phyloP scores from a whole-genome alignment of 53 echinoderm and acorn worm genomes.

The Holothuria leucospilota region DNA sequence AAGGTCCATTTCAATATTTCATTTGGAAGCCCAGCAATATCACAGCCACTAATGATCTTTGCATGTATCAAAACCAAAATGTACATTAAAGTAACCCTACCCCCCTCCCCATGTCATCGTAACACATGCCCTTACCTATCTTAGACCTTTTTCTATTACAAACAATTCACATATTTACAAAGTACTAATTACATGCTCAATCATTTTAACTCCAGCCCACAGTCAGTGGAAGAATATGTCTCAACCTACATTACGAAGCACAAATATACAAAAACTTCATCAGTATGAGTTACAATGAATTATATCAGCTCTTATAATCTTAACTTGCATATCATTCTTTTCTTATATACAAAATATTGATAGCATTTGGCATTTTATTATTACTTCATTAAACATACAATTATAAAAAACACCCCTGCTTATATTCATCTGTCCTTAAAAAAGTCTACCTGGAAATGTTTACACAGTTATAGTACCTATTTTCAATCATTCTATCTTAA shows the following conservation, averaged over 20 bases:
- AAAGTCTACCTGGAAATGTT: background rate
- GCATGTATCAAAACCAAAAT: no score
- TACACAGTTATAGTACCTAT: background rate
- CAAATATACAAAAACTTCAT: conserved; percentile 30
- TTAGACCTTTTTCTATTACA: no score
- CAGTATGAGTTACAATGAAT: background rate
- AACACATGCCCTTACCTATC: no score
- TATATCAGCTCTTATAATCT: background rate
- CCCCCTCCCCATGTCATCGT: no score
- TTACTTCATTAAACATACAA: background rate
- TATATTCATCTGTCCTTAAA: background rate
- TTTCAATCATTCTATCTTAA: background rate
- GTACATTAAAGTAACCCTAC: no score
- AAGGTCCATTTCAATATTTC: no score
- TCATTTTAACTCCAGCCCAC: background rate
- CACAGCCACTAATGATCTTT: no score
- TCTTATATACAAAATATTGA: conserved; percentile 40
- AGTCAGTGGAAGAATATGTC: background rate
- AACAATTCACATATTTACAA: no score
- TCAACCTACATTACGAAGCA: conserved; percentile 6
- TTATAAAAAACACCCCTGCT: no score
- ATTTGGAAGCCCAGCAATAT: no score
- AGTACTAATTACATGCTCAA: background rate
- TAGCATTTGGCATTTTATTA: conserved; percentile 25
- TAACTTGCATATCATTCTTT: conserved; percentile 36